Conservation (phyloP, 2,888 invertebrate genomes). For the Hypolimnas misippus region DNA sequence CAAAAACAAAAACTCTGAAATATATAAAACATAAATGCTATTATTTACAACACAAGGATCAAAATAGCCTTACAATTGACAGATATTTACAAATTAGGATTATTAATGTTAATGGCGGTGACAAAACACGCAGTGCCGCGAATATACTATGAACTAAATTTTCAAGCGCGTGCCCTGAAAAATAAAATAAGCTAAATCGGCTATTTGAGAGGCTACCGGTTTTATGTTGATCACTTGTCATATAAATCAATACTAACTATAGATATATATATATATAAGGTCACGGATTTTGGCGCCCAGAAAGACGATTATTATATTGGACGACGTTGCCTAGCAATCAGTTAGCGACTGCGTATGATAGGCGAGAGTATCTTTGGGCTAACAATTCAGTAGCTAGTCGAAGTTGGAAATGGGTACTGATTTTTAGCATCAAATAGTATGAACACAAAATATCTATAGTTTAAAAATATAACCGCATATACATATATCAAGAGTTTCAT, state of each 20-base stretch:
- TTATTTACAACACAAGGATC: slow-evolving; percentile 16
- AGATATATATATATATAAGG: too few species aligned
- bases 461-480: too few species aligned
- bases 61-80: slow-evolving; percentile 17
- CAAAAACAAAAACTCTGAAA: neutral
- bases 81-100: slow-evolving; percentile 27
- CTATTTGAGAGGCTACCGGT: slow-evolving; percentile 20
- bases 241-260: neutral
- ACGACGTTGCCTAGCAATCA: too few species aligned
- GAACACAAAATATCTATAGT: too few species aligned
- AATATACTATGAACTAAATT: slow-evolving; percentile 32
- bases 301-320: too few species aligned
- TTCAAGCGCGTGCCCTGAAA: slow-evolving; percentile 47
- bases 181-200: slow-evolving; percentile 36
- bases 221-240: slow-evolving; percentile 3
- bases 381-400: too few species aligned
- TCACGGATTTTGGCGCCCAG: too few species aligned
- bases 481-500: too few species aligned
- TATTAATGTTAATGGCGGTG: slow-evolving; percentile 35
- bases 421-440: too few species aligned
- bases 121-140: slow-evolving; percentile 31
- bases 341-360: too few species aligned
- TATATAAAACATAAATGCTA: slow-evolving; percentile 15
- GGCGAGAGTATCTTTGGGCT: too few species aligned
- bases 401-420: too few species aligned